A percentile compares a stretch with the other conserved stretches of the same genome.
Evolutionary conservation across 2,113 vertebrate species (phyloP).

Genomic region (Tauraco erythrolophus): DNA sequence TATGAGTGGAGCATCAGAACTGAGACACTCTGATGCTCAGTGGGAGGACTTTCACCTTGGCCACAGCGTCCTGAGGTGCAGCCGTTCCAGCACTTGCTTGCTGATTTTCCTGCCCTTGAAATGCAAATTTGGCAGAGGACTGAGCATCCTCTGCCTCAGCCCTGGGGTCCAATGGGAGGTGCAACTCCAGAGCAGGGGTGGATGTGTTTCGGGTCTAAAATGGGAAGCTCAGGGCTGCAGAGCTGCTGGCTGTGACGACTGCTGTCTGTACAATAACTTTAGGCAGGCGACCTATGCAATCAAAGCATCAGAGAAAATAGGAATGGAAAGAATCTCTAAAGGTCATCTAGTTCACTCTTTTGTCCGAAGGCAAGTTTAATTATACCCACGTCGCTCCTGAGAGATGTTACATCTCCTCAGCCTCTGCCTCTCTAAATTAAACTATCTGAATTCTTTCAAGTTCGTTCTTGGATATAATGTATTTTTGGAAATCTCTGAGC

Average conservation of each 20-base stretch:
- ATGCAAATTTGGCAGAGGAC: neutral
- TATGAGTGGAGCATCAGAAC: neutral
- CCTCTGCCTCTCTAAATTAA: conserved; percentile 27
- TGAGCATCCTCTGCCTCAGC: neutral
- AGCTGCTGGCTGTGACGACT: neutral
- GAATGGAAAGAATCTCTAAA: conserved; percentile 4
- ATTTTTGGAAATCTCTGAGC: neutral
- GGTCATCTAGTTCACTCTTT: neutral
- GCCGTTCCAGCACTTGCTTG: accelerated
- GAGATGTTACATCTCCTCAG: neutral
- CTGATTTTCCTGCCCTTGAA: neutral
- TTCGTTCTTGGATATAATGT: neutral
- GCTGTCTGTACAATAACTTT: neutral
- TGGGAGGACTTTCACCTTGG: neutral
- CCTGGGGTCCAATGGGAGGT: neutral
- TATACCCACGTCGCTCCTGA: neutral
- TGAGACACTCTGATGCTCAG: neutral
- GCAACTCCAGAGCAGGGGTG: accelerated
- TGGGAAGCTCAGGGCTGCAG: neutral
- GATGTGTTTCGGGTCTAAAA: neutral
- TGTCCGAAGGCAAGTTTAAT: conserved; percentile 31
- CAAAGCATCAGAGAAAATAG: neutral
- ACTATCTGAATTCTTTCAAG: neutral
- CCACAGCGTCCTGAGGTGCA: accelerated
- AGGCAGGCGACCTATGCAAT: neutral